Evolutionary conservation across 1,140 invertebrate species (phyloP), one percentile per base, ranked within the genome.

Genomic region (Drosophila rufa): DNA sequence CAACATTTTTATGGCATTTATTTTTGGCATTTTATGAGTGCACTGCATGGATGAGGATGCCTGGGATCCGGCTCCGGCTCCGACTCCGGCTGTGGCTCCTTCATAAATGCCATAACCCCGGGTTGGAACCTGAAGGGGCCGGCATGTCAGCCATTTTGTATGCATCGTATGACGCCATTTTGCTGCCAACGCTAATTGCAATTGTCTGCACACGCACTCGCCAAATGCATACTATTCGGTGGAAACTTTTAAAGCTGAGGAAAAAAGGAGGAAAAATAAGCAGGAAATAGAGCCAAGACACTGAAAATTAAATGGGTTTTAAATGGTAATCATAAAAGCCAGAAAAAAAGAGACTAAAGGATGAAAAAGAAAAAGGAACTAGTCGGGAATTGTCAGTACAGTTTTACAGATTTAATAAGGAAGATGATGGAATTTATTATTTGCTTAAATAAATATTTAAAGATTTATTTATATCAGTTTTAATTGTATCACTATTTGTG

Each of bases 1-100:
- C 68, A 65, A 91, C 85, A 85, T 70, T 89, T 85, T 90, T 79
- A 90, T 90, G 61, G 75, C 81, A 76, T 90, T 90, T 82, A 80
- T 90, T 81, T 90, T 90, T 82, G 79, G 70, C 68, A 82, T 90
- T 90, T 90, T 90, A 89, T 90, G 81, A 78, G 71, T 64, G 42
- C 57, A 66, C 62, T 83, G 77, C 61, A 65, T 50, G 30, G 66
- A 33, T 33, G 62, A 17, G 22, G 25, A 55, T 51, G 65, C 61
- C 30, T 27, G 43, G 53, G 48, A 50, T 69, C 45, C 19, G 5
- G 11, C 61, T 43, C 33, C 19, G 5, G 11, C 61, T 43, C 33
- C 50, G 53, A 45, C 56, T 68, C 33, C 14, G 5, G 11, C 62
- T 30, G 12, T 14, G 48, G 30, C 40, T 64, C 22, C 22, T 30